These are phyloP conservation scores for Mustela nigripes DNA, from an alignment of 2,113 vertebrate species.

Conservation along the genomic window DNA sequence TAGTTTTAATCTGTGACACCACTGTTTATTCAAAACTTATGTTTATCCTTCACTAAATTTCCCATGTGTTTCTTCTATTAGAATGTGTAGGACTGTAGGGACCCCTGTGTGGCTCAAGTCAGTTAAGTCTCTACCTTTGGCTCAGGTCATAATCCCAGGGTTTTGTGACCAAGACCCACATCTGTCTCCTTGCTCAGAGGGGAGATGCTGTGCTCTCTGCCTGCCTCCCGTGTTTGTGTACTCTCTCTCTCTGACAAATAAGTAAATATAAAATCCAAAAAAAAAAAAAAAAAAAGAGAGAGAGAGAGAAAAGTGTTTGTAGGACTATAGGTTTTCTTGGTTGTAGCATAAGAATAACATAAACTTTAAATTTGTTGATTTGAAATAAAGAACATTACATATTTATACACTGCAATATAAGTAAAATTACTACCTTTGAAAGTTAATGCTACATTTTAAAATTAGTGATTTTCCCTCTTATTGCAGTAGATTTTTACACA, in stretches of 20 bases:
- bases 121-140: background rate
- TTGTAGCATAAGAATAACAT: background rate
- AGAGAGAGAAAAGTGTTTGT: background rate
- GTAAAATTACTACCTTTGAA: background rate
- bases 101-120: background rate
- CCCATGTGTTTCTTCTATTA: background rate
- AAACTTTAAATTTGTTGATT: background rate
- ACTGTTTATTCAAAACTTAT: constrained; percentile 21
- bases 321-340: background rate
- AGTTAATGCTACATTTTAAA: constrained; percentile 17
- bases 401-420: background rate
- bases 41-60: constrained; percentile 6
- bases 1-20: background rate
- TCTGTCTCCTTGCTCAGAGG: background rate
- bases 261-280: background rate
- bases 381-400: background rate
- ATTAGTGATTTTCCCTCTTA: background rate
- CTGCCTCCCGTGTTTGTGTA: background rate
- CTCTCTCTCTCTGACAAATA: background rate
- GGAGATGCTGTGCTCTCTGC: background rate
- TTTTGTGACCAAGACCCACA: background rate
- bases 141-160: background rate
- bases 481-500: background rate
- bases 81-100: background rate
- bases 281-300: too few relatives aligned